These are phyloP conservation scores for Heterotis niloticus DNA, from an alignment of 2,113 vertebrate species.

Conservation along the genomic window DNA sequence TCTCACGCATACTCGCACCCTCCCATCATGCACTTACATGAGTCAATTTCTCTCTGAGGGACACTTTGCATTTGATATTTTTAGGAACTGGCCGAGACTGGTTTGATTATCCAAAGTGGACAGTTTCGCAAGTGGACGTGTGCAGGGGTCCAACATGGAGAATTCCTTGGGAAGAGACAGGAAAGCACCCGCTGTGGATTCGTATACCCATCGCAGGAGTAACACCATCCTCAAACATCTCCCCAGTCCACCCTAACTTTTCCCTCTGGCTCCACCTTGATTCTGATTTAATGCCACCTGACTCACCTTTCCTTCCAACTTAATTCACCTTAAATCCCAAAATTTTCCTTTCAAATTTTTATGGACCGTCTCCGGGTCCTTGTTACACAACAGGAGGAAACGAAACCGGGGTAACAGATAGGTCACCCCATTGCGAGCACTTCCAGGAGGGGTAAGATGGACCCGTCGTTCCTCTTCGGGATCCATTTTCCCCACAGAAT, in stretches of 20 bases:
- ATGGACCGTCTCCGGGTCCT: slow-evolving; percentile 45
- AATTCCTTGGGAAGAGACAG: not conserved
- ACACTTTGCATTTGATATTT: too few relatives aligned
- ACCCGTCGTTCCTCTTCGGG: slow-evolving; percentile 52
- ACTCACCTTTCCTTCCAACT: slow-evolving; percentile 31
- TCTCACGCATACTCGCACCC: not conserved
- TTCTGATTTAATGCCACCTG: slow-evolving; percentile 11
- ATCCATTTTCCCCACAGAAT: slow-evolving; percentile 61
- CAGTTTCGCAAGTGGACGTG: too few relatives aligned
- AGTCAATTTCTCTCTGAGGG: not conserved
- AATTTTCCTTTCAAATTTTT: slow-evolving; percentile 62
- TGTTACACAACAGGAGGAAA: slow-evolving; percentile 25
- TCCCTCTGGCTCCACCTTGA: slow-evolving; percentile 7
- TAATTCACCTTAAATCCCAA: slow-evolving; percentile 51
- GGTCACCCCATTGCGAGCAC: not conserved
- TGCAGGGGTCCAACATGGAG: too few relatives aligned
- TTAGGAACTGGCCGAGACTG: too few relatives aligned
- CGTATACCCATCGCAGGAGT: not conserved
- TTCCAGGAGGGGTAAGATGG: slow-evolving; percentile 28
- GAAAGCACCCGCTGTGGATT: slow-evolving; percentile 20
- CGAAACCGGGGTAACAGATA: not conserved
- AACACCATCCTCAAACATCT: not conserved
- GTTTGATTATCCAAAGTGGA: too few relatives aligned
- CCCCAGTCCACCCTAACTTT: not conserved
- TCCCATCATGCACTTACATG: not conserved